Conservation (phyloP, 2,113 vertebrate species). For the Asarcornis scutulata region DNA sequence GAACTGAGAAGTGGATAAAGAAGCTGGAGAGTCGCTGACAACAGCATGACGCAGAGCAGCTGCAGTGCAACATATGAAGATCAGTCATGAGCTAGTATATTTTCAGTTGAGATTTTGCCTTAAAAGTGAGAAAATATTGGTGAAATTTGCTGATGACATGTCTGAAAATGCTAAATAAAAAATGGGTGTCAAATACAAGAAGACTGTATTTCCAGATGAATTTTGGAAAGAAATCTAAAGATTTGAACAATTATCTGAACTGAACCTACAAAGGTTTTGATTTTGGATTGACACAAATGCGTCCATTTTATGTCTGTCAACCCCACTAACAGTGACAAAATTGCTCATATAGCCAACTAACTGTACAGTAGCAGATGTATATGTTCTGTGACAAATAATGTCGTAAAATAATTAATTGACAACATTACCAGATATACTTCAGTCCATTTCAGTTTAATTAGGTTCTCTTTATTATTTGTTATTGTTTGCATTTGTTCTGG, state of each 20-base stretch:
- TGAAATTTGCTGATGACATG: not conserved
- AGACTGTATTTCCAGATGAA: not conserved
- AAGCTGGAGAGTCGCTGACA: not conserved
- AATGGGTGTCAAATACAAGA: accelerated
- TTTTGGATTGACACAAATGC: accelerated
- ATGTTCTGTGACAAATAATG: not conserved
- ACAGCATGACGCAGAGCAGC: not conserved
- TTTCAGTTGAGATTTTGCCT: not conserved
- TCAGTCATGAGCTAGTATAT: not conserved
- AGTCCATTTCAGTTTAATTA: not conserved
- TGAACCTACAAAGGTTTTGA: not conserved
- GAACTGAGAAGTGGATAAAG: not conserved
- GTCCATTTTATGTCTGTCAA: not conserved
- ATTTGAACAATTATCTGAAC: not conserved
- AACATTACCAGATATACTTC: not conserved
- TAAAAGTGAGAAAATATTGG: not conserved
- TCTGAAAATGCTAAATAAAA: not conserved
- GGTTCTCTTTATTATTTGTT: not conserved
- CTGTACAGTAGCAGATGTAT: not conserved
- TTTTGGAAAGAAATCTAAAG: not conserved
- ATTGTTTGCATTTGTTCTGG: not conserved
- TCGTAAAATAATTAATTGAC: not conserved
- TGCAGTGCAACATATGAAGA: not conserved
- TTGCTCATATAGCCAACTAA: not conserved
- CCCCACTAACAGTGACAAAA: accelerated